A percentile compares a stretch with the other conserved stretches of the same genome.
Evolutionary conservation across 2,113 vertebrate genomes (phyloP).

Genomic region (Capreolus pygargus): DNA sequence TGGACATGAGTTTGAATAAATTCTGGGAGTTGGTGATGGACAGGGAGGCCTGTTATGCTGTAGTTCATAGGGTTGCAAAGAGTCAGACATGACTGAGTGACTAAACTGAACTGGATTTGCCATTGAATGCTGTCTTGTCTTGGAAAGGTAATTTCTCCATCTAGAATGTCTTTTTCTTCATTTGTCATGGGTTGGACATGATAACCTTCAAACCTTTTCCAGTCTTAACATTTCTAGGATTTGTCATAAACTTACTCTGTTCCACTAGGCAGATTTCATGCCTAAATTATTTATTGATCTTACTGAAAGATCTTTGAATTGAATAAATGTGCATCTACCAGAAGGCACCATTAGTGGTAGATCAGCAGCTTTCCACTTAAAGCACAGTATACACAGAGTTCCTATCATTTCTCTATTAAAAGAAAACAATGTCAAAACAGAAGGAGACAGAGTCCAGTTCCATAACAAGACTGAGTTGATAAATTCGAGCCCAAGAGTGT

Average conservation of each 20-base stretch:
- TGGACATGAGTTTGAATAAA: neutral
- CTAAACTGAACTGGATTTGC: neutral
- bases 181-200: neutral
- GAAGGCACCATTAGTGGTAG: neutral
- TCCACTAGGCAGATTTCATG: neutral
- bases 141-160: neutral
- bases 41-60: neutral
- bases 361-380: neutral
- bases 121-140: neutral
- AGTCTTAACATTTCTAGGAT: neutral
- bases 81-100: neutral
- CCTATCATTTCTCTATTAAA: slow-evolving; percentile 4
- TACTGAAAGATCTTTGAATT: neutral
- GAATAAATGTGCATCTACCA: neutral
- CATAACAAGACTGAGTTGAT: neutral
- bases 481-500: neutral
- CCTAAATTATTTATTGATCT: neutral
- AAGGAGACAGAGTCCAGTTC: neutral
- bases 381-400: neutral
- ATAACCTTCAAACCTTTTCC: neutral
- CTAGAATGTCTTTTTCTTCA: neutral
- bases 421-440: neutral
- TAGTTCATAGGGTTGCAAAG: fast-evolving
- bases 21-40: neutral
- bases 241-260: neutral